phyloP scores from a whole-genome alignment of 2,797 vertebrate genomes.

The Sebastes umbrosus region DNA sequence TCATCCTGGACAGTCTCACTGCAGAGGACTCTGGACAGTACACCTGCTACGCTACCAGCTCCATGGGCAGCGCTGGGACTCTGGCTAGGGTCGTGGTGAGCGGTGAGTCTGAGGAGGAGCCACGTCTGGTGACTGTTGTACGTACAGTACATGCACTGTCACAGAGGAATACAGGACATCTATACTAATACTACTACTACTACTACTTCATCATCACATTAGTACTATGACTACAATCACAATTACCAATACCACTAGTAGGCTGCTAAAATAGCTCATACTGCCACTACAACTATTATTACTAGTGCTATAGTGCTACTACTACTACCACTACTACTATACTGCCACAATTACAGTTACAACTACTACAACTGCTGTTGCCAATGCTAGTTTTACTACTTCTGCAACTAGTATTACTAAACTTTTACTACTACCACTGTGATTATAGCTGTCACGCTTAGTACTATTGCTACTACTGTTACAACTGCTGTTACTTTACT shows the following conservation, averaged over 20 bases:
- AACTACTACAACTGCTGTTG: not conserved
- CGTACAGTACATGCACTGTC: too few species aligned
- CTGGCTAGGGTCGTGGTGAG: conserved; percentile 91
- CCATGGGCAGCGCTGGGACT: conserved; percentile 88
- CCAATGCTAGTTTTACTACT: too few species aligned
- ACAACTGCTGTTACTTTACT: not conserved
- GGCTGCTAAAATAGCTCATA: not conserved
- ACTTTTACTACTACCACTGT: not conserved
- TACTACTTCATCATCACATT: fast-evolving
- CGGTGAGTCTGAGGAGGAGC: conserved; percentile 79
- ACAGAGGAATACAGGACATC: not conserved
- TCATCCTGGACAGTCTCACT: conserved; percentile 91
- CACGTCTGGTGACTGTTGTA: not conserved
- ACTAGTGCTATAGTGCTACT: not conserved
- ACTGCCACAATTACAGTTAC: not conserved
- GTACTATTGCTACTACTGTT: not conserved
- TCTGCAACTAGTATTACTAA: not conserved
- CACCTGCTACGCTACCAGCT: conserved; percentile 90
- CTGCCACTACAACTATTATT: not conserved
- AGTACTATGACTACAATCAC: not conserved
- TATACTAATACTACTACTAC: not conserved
- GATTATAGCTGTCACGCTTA: not conserved
- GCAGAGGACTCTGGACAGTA: conserved; percentile 92
- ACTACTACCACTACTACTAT: not conserved
- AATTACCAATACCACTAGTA: not conserved